Conservation (phyloP, 1,140 invertebrate species). For the Penaeus japonicus region DNA sequence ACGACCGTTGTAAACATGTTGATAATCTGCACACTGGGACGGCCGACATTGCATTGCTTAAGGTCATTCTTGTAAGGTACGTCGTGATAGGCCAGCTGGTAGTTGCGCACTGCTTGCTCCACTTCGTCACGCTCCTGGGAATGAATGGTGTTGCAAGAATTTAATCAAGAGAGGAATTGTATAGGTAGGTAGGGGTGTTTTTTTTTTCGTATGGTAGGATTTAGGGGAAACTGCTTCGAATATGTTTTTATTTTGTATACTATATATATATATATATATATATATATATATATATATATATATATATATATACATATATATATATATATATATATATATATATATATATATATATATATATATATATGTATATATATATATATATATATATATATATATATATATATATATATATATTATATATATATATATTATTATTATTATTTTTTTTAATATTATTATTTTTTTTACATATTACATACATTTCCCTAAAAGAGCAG, state of each 20-base stretch:
- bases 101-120: slow-evolving; percentile 33
- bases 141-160: background rate
- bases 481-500: background rate
- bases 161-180: too few relatives aligned
- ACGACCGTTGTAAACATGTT: slow-evolving; percentile 42
- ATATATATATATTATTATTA: too few relatives aligned
- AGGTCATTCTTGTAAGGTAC: slow-evolving; percentile 3
- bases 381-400: too few relatives aligned
- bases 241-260: background rate
- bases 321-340: too few relatives aligned
- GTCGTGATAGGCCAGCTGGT: slow-evolving; percentile 20
- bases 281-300: too few relatives aligned
- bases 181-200: too few relatives aligned
- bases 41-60: background rate
- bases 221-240: background rate
- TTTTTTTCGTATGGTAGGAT: background rate
- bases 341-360: too few relatives aligned
- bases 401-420: too few relatives aligned
- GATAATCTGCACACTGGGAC: slow-evolving; percentile 25
- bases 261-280: too few relatives aligned
- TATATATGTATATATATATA: too few relatives aligned
- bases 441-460: too few relatives aligned
- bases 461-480: background rate
- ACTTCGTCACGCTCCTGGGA: slow-evolving; percentile 34
- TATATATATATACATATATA: too few relatives aligned